These are phyloP conservation scores for Tridacna crocea DNA, from an alignment of 2,888 invertebrate genomes.

Conservation along the genomic window DNA sequence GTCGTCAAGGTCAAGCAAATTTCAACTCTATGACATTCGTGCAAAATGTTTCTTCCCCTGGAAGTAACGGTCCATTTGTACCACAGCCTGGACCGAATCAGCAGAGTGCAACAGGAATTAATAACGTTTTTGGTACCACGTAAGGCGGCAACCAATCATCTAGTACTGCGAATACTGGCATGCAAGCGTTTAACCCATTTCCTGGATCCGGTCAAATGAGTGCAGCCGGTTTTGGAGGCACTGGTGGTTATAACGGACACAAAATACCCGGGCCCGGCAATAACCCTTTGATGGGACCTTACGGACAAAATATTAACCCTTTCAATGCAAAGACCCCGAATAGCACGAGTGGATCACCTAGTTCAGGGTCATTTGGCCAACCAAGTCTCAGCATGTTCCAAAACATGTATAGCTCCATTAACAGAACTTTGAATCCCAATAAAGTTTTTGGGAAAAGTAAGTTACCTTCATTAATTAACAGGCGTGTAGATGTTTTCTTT, in stretches of 20 bases:
- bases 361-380: neutral
- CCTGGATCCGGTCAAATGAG: constrained; percentile 2
- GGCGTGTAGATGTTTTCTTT: too few species aligned
- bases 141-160: constrained; percentile 1
- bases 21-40: constrained; percentile 1
- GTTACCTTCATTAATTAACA: neutral
- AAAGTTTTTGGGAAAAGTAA: constrained; percentile 40
- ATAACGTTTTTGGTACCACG: neutral
- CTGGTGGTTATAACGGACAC: neutral
- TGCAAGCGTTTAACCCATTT: constrained; percentile 2
- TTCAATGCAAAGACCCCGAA: neutral
- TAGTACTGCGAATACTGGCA: neutral
- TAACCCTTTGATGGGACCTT: constrained; percentile 1
- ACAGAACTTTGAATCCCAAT: constrained; percentile 34
- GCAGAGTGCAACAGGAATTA: constrained; percentile 41
- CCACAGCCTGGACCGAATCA: constrained; percentile 26
- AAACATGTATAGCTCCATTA: constrained; percentile 12
- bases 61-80: constrained; percentile 27
- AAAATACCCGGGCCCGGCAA: neutral
- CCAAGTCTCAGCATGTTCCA: neutral
- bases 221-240: neutral
- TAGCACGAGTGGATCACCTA: neutral
- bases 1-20: neutral
- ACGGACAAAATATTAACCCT: constrained; percentile 1
- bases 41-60: neutral